Evolutionary conservation across 2,797 vertebrate genomes (phyloP).

Genomic region (Limnodromus scolopaceus): DNA sequence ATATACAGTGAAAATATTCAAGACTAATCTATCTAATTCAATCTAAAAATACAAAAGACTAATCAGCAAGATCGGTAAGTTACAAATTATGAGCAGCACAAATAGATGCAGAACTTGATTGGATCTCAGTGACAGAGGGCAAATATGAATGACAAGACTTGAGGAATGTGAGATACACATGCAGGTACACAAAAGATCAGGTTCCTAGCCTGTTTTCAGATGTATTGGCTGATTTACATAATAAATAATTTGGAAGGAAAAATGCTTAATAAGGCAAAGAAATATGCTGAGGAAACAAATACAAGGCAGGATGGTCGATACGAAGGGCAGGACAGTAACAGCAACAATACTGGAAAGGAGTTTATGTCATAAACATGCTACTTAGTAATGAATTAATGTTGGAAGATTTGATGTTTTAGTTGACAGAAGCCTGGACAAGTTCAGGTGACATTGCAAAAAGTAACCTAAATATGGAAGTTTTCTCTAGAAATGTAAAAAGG

Average conservation of each 20-base stretch:
- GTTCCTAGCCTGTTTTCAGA: background rate
- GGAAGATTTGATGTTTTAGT: background rate
- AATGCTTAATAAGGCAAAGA: background rate
- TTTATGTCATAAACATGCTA: background rate
- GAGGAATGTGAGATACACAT: background rate
- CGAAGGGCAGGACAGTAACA: background rate
- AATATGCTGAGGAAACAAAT: background rate
- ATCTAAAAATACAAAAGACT: background rate
- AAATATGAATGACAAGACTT: background rate
- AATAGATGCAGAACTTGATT: background rate
- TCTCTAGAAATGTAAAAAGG: background rate
- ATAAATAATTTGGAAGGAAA: background rate
- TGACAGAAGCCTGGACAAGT: background rate
- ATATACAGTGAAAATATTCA: background rate
- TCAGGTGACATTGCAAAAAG: background rate
- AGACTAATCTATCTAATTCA: background rate
- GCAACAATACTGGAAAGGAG: background rate
- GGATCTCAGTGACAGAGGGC: background rate
- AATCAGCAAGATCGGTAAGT: background rate
- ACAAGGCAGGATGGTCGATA: background rate
- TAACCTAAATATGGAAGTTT: background rate
- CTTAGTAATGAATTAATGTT: background rate
- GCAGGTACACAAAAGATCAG: background rate
- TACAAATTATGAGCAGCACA: background rate
- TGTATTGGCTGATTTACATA: background rate